Conservation (phyloP, 37 sponge, comb jelly and placozoan species). For the Diacarnus erythraeanus region DNA sequence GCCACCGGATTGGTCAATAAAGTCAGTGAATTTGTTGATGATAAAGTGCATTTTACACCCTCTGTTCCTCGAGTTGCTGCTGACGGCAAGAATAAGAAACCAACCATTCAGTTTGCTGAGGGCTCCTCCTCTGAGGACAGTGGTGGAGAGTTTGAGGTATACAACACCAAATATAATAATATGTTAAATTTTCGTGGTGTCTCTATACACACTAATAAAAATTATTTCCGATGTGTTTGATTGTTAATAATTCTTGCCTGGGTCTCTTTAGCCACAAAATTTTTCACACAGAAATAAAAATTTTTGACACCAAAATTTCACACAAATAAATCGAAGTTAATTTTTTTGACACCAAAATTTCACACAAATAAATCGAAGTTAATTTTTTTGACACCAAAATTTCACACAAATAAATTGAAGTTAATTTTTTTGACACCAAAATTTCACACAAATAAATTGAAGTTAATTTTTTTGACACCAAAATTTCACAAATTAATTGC, state of each 20-base stretch:
- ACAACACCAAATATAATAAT: not conserved
- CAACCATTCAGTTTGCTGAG: not conserved
- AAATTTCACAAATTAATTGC: too few relatives aligned
- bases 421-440: too few relatives aligned
- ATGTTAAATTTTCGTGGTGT: too few relatives aligned
- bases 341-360: too few relatives aligned
- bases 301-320: not conserved
- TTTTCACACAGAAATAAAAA: not conserved
- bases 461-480: too few relatives aligned
- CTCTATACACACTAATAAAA: not conserved
- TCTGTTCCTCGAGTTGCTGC: not conserved
- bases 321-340: too few relatives aligned
- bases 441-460: too few relatives aligned
- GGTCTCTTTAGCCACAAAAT: not conserved
- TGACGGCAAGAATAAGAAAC: not conserved
- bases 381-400: too few relatives aligned
- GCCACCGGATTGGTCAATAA: slow-evolving; percentile 66
- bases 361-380: too few relatives aligned
- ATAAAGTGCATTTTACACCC: slow-evolving; percentile 3
- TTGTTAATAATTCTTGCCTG: not conserved
- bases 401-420: too few relatives aligned
- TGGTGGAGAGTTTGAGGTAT: slow-evolving; percentile 40
- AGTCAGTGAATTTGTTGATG: slow-evolving; percentile 39
- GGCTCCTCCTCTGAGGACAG: not conserved
- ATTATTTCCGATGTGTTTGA: not conserved